Evolutionary conservation across 1,140 invertebrate species (phyloP).

Genomic region (Rhynchophorus ferrugineus): DNA sequence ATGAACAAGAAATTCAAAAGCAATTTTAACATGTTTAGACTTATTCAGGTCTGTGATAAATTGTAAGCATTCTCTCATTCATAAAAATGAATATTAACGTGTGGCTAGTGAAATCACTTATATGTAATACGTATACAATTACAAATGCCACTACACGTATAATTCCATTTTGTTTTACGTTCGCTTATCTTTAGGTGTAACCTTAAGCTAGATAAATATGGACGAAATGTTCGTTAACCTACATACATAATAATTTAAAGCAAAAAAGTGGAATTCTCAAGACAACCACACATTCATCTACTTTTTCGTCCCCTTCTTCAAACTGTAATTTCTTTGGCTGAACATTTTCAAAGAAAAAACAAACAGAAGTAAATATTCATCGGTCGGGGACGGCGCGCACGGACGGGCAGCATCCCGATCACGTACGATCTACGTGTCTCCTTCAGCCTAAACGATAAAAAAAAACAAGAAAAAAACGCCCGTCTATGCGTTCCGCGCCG

Average conservation of each 20-base stretch:
- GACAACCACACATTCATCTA: conserved; percentile 40
- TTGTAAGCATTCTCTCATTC: conserved; percentile 25
- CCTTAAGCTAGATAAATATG: background rate
- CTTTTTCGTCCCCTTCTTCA: conserved; percentile 15
- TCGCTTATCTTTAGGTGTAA: background rate
- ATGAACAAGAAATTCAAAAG: conserved; percentile 31
- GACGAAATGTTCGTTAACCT: background rate
- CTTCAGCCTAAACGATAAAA: too few species aligned
- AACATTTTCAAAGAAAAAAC: conserved; percentile 2
- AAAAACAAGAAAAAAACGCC: too few species aligned
- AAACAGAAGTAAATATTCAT: too few species aligned
- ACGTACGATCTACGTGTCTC: too few species aligned
- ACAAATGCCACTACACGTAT: background rate
- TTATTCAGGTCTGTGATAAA: conserved; percentile 35
- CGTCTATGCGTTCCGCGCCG: too few species aligned
- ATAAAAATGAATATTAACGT: conserved; percentile 10
- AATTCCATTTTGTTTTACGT: background rate
- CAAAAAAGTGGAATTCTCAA: conserved; percentile 31
- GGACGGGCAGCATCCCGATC: too few species aligned
- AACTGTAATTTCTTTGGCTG: conserved; percentile 25
- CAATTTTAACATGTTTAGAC: conserved; percentile 35
- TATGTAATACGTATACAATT: conserved; percentile 5
- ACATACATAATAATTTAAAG: background rate
- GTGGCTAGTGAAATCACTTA: conserved; percentile 4
- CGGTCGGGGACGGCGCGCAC: too few species aligned